phyloP scores from a whole-genome alignment of 2,888 invertebrate genomes.

The Cerastis rubricosa region DNA sequence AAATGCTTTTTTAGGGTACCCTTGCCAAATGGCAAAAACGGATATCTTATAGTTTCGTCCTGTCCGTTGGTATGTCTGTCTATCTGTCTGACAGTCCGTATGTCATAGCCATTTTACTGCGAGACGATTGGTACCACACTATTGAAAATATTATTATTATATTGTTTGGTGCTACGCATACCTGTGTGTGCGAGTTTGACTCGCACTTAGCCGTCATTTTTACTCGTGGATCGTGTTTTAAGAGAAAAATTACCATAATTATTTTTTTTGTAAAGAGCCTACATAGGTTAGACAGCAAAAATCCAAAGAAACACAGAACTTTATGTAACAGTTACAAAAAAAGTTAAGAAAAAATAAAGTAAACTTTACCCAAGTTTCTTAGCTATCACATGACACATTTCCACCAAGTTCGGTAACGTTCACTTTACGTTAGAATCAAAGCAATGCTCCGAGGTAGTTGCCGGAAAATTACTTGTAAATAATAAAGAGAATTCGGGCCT shows the following conservation, averaged over 20 bases:
- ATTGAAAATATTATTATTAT: too few species aligned
- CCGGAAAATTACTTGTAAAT: slow-evolving; percentile 80
- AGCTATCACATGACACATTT: slow-evolving; percentile 34
- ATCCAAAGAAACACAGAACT: background rate
- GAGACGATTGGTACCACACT: too few species aligned
- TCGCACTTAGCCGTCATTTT: too few species aligned
- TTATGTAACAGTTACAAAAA: background rate
- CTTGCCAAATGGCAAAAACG: too few species aligned
- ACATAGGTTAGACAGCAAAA: background rate
- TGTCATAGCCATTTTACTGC: too few species aligned
- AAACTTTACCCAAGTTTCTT: slow-evolving; percentile 11
- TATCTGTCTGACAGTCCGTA: too few species aligned
- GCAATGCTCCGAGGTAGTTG: slow-evolving; percentile 74
- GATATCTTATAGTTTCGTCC: too few species aligned
- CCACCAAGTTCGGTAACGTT: slow-evolving; percentile 64
- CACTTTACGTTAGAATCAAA: slow-evolving; percentile 75
- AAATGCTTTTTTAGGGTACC: too few species aligned
- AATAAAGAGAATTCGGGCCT: slow-evolving; percentile 75
- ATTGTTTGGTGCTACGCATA: too few species aligned
- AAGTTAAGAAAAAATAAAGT: background rate
- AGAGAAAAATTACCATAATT: background rate
- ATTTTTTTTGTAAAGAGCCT: background rate
- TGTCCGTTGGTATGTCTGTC: too few species aligned
- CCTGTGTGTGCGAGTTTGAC: too few species aligned
- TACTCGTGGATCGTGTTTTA: background rate